These are phyloP conservation scores for Hermodice carunculata DNA, from an alignment of 2,888 invertebrate genomes.

Conservation along the genomic window DNA sequence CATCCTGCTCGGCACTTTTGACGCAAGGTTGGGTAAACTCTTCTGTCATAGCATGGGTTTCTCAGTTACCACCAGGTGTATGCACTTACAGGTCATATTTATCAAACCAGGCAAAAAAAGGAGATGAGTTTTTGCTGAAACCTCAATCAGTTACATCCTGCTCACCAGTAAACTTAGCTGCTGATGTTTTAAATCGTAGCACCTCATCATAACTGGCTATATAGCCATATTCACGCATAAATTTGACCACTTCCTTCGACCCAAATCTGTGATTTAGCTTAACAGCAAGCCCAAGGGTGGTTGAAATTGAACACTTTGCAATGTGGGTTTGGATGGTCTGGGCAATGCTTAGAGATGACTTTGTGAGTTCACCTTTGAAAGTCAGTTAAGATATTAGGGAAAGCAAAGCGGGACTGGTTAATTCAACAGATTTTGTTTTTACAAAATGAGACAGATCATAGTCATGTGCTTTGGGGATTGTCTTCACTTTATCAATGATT, in stretches of 20 bases:
- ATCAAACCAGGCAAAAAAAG: no score
- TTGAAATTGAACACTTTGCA: slow-evolving; percentile 2
- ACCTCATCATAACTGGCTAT: slow-evolving; percentile 13
- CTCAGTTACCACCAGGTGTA: no score
- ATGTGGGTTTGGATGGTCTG: slow-evolving; percentile 11
- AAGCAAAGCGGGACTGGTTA: slow-evolving; percentile 1
- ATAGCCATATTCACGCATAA: slow-evolving; percentile 4
- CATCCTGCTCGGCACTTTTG: not conserved
- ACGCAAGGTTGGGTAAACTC: no score
- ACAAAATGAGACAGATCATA: slow-evolving; percentile 6
- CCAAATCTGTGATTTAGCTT: slow-evolving; percentile 12
- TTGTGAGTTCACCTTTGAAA: no score
- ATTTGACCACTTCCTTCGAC: not conserved
- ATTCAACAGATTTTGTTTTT: not conserved
- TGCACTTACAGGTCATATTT: no score
- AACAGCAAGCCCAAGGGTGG: slow-evolving; percentile 14
- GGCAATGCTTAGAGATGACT: no score
- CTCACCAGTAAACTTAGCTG: no score
- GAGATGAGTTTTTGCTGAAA: no score
- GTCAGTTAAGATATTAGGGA: not conserved
- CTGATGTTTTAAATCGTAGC: slow-evolving; percentile 12
- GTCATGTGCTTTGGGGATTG: no score
- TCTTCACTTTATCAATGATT: no score
- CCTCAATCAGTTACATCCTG: not conserved
- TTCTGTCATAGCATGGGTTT: no score